A percentile compares a stretch with the other conserved stretches of the same genome.
Conservation (phyloP, 1,140 invertebrate species). For the Microplitis mediator region DNA sequence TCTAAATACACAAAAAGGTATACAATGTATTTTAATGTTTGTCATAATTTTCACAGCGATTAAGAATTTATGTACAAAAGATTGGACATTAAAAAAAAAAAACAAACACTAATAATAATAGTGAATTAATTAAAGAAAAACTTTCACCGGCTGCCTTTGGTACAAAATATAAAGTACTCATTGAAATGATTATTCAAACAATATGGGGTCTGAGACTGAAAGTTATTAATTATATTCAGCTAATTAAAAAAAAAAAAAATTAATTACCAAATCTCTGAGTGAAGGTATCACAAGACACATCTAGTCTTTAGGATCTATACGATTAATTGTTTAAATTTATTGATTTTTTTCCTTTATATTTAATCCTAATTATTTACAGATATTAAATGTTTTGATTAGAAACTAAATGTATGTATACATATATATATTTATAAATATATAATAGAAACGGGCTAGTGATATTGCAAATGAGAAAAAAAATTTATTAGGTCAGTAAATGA, state of each 20-base stretch:
- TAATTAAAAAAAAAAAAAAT: background rate
- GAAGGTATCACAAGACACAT: slow-evolving; percentile 16
- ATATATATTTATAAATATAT: background rate
- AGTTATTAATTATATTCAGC: background rate
- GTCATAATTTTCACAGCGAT: no score
- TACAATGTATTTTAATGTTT: no score
- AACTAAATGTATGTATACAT: background rate
- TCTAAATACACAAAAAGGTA: no score
- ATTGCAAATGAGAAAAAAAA: slow-evolving; percentile 2
- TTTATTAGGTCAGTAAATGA: no score
- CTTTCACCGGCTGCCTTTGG: no score
- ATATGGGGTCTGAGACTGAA: background rate
- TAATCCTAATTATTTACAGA: slow-evolving; percentile 10
- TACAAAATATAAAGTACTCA: no score
- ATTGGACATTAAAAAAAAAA: no score
- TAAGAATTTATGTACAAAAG: no score
- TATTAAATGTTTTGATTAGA: slow-evolving; percentile 6
- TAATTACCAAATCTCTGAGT: slow-evolving; percentile 25
- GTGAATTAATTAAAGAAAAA: no score
- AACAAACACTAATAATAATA: no score
- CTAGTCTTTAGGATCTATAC: background rate
- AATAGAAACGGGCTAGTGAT: background rate
- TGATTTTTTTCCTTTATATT: background rate
- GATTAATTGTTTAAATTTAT: background rate
- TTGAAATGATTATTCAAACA: background rate